A percentile compares a stretch with the other conserved stretches of the same genome.
Conservation (phyloP, 1,140 invertebrate genomes). For the Lepidurus apus region DNA sequence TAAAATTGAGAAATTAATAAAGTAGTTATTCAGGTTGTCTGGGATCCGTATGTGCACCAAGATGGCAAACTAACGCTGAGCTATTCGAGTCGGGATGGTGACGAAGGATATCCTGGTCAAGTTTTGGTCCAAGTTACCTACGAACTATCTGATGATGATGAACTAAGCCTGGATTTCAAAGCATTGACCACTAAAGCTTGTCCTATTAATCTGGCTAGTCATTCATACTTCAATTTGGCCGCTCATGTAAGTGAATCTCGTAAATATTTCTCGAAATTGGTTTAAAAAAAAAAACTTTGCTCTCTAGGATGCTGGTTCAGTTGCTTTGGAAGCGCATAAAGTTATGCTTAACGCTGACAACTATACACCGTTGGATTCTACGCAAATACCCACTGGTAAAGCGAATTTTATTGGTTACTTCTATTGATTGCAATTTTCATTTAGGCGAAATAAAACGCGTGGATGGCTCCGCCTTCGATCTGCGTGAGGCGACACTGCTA, state of each 20-base stretch:
- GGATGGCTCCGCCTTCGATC: conserved; percentile 60
- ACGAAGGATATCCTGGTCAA: conserved; percentile 62
- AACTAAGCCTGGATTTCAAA: conserved; percentile 63
- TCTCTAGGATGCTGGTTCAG: conserved; percentile 49
- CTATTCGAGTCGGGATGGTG: conserved; percentile 67
- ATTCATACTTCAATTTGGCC: conserved; percentile 89
- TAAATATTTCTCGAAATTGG: background rate
- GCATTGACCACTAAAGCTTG: conserved; percentile 70
- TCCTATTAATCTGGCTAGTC: conserved; percentile 84
- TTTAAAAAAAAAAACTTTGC: conserved; percentile 37
- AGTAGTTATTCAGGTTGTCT: conserved; percentile 41
- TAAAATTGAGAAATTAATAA: background rate
- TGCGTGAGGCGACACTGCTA: conserved; percentile 54
- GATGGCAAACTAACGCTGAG: conserved; percentile 55
- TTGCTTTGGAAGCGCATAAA: conserved; percentile 66
- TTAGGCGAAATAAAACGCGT: conserved; percentile 61
- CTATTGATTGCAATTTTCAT: conserved; percentile 34
- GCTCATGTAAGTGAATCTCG: conserved; percentile 56
- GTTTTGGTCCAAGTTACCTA: conserved; percentile 30
- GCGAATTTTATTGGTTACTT: conserved; percentile 40
- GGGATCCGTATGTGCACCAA: conserved; percentile 43
- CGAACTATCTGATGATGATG: conserved; percentile 62
- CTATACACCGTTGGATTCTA: conserved; percentile 65
- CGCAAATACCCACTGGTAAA: conserved; percentile 64
- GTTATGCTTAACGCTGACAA: conserved; percentile 67